phyloP scores from a whole-genome alignment of 2,113 vertebrate genomes.

The Chaetodon auriga region DNA sequence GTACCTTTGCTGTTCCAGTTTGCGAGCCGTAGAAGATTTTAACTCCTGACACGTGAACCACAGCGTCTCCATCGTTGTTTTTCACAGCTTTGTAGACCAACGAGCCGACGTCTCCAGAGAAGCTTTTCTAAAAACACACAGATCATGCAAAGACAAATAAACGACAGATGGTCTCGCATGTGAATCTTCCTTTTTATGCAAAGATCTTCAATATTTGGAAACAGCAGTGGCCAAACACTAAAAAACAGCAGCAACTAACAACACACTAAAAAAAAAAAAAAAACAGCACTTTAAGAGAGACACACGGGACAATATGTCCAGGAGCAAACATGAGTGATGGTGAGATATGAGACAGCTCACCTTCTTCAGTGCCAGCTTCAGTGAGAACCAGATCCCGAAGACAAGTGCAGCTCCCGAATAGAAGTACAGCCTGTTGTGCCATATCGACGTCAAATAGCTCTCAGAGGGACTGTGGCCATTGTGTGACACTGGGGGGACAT shows the following conservation, averaged over 20 bases:
- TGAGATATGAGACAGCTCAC: slow-evolving; percentile 67
- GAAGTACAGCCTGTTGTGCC: slow-evolving; percentile 90
- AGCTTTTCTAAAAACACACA: slow-evolving; percentile 52
- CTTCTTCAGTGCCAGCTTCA: slow-evolving; percentile 83
- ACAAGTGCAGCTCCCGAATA: slow-evolving; percentile 88
- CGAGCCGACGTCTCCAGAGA: neutral
- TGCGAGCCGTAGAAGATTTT: slow-evolving; percentile 95
- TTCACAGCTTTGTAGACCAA: slow-evolving; percentile 42
- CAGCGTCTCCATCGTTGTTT: slow-evolving; percentile 59
- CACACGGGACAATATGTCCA: neutral
- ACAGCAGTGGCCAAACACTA: too few species aligned
- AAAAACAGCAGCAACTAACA: neutral
- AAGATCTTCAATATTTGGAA: neutral
- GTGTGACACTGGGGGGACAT: slow-evolving; percentile 62
- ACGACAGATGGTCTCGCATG: neutral
- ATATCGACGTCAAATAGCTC: slow-evolving; percentile 81
- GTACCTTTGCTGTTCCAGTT: slow-evolving; percentile 94
- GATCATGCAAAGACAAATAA: neutral
- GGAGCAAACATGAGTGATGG: neutral
- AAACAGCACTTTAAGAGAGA: neutral
- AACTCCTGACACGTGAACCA: slow-evolving; percentile 84
- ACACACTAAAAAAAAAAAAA: too few species aligned
- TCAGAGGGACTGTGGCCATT: slow-evolving; percentile 69
- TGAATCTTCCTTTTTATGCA: neutral
- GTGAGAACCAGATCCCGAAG: slow-evolving; percentile 87